Percentiles rank a stretch among this genome's conserved stretches.
Conservation (phyloP, 2,113 vertebrate species). For the Leptocoma aspasia region DNA sequence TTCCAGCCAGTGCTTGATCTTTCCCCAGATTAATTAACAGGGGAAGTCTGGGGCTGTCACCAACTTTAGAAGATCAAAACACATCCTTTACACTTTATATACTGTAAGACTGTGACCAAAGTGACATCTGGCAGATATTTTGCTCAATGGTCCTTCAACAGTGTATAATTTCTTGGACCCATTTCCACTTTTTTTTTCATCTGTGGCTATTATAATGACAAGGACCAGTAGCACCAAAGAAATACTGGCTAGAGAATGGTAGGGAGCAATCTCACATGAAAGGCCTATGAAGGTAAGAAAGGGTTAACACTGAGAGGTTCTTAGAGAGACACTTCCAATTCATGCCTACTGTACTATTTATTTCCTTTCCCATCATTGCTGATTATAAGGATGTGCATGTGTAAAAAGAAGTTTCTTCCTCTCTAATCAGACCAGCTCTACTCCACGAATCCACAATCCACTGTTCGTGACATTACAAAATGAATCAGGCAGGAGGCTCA, state of each 20-base stretch:
- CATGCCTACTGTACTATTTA: conserved; percentile 12
- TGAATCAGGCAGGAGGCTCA: conserved; percentile 29
- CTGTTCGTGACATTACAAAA: conserved; percentile 25
- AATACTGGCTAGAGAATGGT: neutral
- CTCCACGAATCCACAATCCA: conserved; percentile 15
- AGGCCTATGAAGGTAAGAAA: neutral
- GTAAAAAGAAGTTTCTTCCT: conserved; percentile 1
- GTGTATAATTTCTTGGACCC: neutral
- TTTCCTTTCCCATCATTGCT: conserved; percentile 17
- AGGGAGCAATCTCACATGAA: neutral
- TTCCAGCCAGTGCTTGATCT: neutral
- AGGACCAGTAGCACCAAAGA: neutral
- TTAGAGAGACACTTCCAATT: conserved; percentile 29
- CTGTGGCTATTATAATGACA: neutral
- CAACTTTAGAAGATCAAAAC: neutral
- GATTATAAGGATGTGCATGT: conserved; percentile 17
- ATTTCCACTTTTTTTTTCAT: neutral
- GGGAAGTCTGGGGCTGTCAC: neutral
- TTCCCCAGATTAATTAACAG: neutral
- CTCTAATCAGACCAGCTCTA: conserved; percentile 26
- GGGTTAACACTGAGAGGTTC: neutral
- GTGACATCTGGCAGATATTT: neutral
- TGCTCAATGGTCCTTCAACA: neutral
- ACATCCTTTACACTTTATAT: neutral
- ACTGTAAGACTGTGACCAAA: neutral